Percentiles rank a stretch among this genome's conserved stretches.
Evolutionary conservation across 2,797 vertebrate genomes (phyloP).

Genomic region (Cetoscarus ocellatus): DNA sequence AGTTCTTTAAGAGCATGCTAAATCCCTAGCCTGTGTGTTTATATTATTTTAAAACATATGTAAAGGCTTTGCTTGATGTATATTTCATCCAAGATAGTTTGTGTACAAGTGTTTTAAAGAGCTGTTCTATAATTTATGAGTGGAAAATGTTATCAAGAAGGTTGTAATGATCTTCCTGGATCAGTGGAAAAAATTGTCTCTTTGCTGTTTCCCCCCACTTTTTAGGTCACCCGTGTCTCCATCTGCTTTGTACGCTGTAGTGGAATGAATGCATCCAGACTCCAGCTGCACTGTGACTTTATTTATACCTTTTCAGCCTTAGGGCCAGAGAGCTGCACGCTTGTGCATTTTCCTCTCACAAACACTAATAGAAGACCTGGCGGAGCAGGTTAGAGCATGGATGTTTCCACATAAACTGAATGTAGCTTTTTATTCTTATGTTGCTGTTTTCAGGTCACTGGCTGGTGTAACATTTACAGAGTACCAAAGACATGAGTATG

Average conservation of each 20-base stretch:
- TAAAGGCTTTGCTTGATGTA: constrained; percentile 51
- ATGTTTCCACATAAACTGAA: constrained; percentile 21
- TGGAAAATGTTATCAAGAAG: constrained; percentile 43
- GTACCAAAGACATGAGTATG: constrained; percentile 20
- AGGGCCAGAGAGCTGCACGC: constrained; percentile 49
- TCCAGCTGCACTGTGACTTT: constrained; percentile 79
- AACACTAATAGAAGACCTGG: constrained; percentile 41
- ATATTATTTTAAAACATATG: constrained; percentile 40
- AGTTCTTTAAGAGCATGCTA: constrained; percentile 18
- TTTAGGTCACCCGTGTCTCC: constrained; percentile 71
- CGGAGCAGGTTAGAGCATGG: constrained; percentile 36
- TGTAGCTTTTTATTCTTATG: constrained; percentile 32
- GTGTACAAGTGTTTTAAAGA: constrained; percentile 60
- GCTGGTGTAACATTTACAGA: constrained; percentile 8
- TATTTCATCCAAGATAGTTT: constrained; percentile 62
- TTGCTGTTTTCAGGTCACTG: constrained; percentile 31
- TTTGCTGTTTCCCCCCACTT: constrained; percentile 20
- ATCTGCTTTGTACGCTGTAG: constrained; percentile 68
- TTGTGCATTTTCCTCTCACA: constrained; percentile 36
- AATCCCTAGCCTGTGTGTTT: constrained; percentile 9
- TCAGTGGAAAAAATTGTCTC: constrained; percentile 47
- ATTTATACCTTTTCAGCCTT: constrained; percentile 71
- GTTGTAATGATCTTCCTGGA: constrained; percentile 59
- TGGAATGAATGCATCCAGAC: constrained; percentile 70
- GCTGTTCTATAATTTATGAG: constrained; percentile 59